Percentiles rank a stretch among this genome's conserved stretches.
Conservation (phyloP, 2,113 vertebrate genomes). For the Uropsilus gracilis region DNA sequence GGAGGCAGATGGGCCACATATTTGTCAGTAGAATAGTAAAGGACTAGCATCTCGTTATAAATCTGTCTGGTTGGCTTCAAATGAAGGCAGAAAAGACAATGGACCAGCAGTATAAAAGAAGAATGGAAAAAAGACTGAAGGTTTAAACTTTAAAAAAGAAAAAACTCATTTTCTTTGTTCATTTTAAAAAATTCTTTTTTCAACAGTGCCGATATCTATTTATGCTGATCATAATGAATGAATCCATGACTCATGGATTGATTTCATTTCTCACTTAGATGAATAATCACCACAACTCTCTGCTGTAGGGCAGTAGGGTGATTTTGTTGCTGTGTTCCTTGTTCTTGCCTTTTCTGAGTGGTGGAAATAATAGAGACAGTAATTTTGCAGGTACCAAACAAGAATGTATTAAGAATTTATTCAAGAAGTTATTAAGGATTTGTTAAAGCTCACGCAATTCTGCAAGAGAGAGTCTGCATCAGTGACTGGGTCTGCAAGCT, state of each 20-base stretch:
- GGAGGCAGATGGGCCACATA: constrained; percentile 69
- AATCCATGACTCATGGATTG: neutral
- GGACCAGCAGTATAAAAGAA: neutral
- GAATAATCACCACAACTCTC: neutral
- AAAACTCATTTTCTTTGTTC: neutral
- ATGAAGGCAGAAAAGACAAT: constrained; percentile 15
- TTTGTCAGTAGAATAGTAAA: constrained; percentile 36
- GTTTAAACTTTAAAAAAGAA: neutral
- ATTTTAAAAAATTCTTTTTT: too few relatives aligned
- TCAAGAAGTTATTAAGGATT: too few relatives aligned
- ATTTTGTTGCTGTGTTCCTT: too few relatives aligned
- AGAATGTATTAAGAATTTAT: too few relatives aligned
- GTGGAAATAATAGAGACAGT: too few relatives aligned
- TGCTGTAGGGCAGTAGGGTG: neutral
- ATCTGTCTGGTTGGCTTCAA: constrained; percentile 49
- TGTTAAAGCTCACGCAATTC: too few relatives aligned
- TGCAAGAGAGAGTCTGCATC: too few relatives aligned
- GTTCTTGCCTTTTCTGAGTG: too few relatives aligned
- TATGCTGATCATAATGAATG: neutral
- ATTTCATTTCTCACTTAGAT: neutral
- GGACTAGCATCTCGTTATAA: neutral
- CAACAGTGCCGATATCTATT: neutral
- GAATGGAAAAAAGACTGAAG: neutral
- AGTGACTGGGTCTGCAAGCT: too few relatives aligned
- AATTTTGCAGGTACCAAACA: too few relatives aligned